Evolutionary conservation across 30 jellyfish, hydroid and myxozoan species (phyloP).

Genomic region (Chironex yamaguchii): DNA sequence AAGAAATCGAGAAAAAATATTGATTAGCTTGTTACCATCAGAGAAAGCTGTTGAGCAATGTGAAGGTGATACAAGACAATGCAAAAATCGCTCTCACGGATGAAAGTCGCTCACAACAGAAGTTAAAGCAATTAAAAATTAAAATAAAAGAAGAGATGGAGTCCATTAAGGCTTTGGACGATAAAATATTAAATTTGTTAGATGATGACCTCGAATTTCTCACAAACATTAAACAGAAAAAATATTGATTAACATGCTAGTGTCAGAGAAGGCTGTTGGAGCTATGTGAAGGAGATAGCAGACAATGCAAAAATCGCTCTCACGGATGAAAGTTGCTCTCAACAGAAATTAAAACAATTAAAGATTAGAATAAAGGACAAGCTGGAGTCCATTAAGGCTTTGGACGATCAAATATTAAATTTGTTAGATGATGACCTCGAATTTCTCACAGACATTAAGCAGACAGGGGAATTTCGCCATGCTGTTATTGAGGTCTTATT

Average conservation of each 20-base stretch:
- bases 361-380: background rate
- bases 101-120: background rate
- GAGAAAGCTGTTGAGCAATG: background rate
- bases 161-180: background rate
- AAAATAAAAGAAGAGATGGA: constrained; percentile 1
- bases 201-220: too few relatives aligned
- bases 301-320: background rate
- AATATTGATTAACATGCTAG: too few relatives aligned
- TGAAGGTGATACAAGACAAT: background rate
- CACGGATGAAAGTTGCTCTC: background rate
- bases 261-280: constrained; percentile 14
- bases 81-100: background rate
- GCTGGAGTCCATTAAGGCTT: background rate
- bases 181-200: background rate
- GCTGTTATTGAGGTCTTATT: background rate
- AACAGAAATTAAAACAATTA: background rate
- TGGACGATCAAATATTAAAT: background rate
- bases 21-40: too few relatives aligned
- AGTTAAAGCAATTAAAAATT: background rate
- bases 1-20: too few relatives aligned
- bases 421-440: constrained; percentile 5
- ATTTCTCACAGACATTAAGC: background rate
- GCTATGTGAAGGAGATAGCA: background rate
- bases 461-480: constrained; percentile 3
- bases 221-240: too few relatives aligned